Percentiles rank a stretch among this genome's conserved stretches.
Conservation (phyloP, 53 echinoderm and acorn worm genomes). For the Apostichopus leukothele region DNA sequence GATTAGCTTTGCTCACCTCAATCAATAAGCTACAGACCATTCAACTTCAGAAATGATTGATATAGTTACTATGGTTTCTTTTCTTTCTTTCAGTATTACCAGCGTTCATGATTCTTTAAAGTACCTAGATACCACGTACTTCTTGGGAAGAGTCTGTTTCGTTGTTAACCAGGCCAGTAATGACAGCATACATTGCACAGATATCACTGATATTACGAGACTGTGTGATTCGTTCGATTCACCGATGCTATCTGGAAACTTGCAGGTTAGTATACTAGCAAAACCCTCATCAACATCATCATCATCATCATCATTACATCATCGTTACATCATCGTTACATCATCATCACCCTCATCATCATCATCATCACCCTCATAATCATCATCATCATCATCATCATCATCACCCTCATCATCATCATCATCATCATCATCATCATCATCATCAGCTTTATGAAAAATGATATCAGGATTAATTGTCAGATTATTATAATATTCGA, state of each 20-base stretch:
- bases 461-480: too few relatives aligned
- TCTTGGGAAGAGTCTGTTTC: conserved; percentile 79
- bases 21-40: too few relatives aligned
- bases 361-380: too few relatives aligned
- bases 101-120: conserved; percentile 65
- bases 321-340: too few relatives aligned
- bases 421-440: too few relatives aligned
- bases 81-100: conserved; percentile 59
- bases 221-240: conserved; percentile 87
- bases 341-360: too few relatives aligned
- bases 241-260: conserved; percentile 68
- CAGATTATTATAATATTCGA: too few relatives aligned
- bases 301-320: conserved; percentile 1
- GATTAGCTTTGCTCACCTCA: too few relatives aligned
- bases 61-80: not conserved
- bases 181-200: conserved; percentile 67
- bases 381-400: too few relatives aligned
- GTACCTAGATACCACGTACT: conserved; percentile 70
- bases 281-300: not conserved
- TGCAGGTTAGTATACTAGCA: conserved; percentile 15
- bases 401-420: too few relatives aligned
- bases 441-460: too few relatives aligned
- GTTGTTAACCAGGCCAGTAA: conserved; percentile 61
- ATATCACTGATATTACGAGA: conserved; percentile 65
- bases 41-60: too few relatives aligned